phyloP scores from a whole-genome alignment of 2,797 vertebrate genomes.

The Channa striata region DNA sequence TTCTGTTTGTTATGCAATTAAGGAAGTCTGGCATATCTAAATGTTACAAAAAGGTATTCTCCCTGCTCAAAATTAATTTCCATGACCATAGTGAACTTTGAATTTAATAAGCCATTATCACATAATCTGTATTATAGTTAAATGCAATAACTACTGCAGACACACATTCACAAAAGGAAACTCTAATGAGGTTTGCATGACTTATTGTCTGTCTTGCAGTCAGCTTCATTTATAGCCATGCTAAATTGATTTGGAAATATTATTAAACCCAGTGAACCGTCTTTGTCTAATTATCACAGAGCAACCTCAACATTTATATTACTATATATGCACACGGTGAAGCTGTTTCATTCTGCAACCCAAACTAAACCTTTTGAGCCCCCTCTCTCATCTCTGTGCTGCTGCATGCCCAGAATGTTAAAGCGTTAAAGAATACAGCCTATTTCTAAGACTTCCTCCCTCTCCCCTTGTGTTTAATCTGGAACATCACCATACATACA shows the following conservation, averaged over 20 bases:
- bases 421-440: conserved; percentile 70
- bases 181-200: conserved; percentile 80
- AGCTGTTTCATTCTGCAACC: conserved; percentile 69
- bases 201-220: conserved; percentile 80
- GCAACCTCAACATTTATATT: conserved; percentile 75
- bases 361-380: conserved; percentile 75
- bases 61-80: conserved; percentile 73
- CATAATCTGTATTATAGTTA: conserved; percentile 79
- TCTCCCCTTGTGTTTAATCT: conserved; percentile 66
- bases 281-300: conserved; percentile 76
- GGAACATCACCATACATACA: conserved; percentile 68
- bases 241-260: conserved; percentile 82
- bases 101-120: conserved; percentile 82
- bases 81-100: conserved; percentile 70
- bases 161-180: conserved; percentile 70
- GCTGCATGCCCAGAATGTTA: conserved; percentile 77
- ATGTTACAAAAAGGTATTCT: conserved; percentile 63
- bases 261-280: conserved; percentile 80
- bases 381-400: conserved; percentile 64
- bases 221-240: conserved; percentile 77
- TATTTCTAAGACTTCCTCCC: conserved; percentile 64
- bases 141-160: conserved; percentile 75
- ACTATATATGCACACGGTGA: conserved; percentile 56
- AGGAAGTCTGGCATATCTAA: conserved; percentile 63
- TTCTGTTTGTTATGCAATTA: conserved; percentile 70